These are phyloP conservation scores for Volucella inflata DNA, from an alignment of 2,888 invertebrate genomes.

Conservation along the genomic window DNA sequence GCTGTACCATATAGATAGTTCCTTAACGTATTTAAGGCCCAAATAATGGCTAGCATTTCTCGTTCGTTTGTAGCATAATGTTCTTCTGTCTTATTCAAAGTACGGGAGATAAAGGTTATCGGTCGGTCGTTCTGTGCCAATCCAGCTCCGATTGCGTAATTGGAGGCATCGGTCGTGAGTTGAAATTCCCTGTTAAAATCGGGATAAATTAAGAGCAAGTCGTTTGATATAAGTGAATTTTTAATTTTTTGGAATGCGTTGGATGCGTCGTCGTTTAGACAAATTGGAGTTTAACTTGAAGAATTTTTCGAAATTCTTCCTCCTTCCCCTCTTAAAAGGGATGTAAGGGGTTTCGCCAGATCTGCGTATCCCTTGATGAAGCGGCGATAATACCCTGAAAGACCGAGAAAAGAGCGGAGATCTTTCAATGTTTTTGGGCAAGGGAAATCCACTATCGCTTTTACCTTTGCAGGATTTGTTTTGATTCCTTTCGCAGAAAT, in stretches of 20 bases:
- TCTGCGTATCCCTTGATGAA: constrained; percentile 48
- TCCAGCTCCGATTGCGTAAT: constrained; percentile 56
- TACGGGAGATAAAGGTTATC: constrained; percentile 35
- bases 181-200: constrained; percentile 61
- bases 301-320: constrained; percentile 37
- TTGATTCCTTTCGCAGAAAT: constrained; percentile 25
- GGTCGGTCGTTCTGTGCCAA: constrained; percentile 49
- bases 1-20: constrained; percentile 52
- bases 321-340: constrained; percentile 49
- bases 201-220: constrained; percentile 41
- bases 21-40: constrained; percentile 4
- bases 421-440: constrained; percentile 43
- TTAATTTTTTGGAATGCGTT: constrained; percentile 39
- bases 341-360: constrained; percentile 48
- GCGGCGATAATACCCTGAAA: constrained; percentile 49
- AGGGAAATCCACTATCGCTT: constrained; percentile 11
- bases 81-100: constrained; percentile 52
- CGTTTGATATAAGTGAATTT: constrained; percentile 20
- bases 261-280: constrained; percentile 16
- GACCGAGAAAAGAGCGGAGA: constrained; percentile 41
- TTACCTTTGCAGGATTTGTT: constrained; percentile 42
- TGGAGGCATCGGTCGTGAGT: constrained; percentile 59
- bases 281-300: constrained; percentile 26
- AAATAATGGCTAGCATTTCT: constrained; percentile 46
- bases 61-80: constrained; percentile 54